phyloP scores from a whole-genome alignment of 2,113 vertebrate genomes.

The Passer domesticus region DNA sequence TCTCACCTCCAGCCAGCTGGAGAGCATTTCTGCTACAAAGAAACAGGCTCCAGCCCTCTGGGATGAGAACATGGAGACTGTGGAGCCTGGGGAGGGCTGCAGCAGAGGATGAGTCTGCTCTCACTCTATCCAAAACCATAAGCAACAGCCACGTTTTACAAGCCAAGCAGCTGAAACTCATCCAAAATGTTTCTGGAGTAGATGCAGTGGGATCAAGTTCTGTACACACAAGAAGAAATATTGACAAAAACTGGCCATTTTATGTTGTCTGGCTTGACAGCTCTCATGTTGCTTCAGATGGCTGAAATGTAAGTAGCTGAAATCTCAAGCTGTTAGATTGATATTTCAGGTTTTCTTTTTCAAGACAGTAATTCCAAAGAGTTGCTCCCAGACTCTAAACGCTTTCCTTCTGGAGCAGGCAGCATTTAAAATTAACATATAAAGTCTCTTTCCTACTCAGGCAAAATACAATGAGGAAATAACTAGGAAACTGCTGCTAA shows the following conservation, averaged over 20 bases:
- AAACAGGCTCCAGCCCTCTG: neutral
- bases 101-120: accelerated
- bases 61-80: accelerated
- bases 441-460: neutral
- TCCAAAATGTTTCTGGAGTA: neutral
- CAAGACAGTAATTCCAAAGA: neutral
- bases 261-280: neutral
- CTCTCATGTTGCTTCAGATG: neutral
- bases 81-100: neutral
- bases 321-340: neutral
- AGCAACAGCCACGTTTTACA: neutral
- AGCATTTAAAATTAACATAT: neutral
- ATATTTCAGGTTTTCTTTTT: neutral
- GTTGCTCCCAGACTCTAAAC: neutral
- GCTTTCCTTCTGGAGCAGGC: neutral
- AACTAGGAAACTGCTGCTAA: neutral
- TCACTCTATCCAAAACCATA: neutral
- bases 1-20: neutral
- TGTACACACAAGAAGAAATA: neutral
- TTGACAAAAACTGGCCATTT: neutral
- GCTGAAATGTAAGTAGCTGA: neutral
- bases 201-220: neutral
- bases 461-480: neutral
- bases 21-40: neutral
- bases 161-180: neutral